phyloP scores from a whole-genome alignment of 1,140 invertebrate genomes.

The Drosophila setifemur region DNA sequence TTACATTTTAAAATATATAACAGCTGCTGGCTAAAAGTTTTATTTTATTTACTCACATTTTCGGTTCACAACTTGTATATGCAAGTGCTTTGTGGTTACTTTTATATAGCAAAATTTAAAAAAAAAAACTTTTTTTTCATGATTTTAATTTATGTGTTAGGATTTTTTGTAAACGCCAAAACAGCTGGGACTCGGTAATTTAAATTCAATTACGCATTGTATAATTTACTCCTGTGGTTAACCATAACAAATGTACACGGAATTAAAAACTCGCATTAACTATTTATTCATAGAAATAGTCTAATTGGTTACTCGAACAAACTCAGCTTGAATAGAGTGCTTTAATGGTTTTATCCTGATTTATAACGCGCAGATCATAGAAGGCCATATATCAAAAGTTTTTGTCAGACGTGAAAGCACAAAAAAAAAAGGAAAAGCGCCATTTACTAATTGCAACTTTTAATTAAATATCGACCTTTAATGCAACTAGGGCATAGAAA shows the following conservation, averaged over 20 bases:
- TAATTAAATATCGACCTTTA: constrained; percentile 70
- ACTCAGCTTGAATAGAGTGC: not conserved
- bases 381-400: constrained; percentile 40
- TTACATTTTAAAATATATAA: too few relatives aligned
- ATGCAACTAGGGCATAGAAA: constrained; percentile 12
- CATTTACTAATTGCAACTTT: constrained; percentile 61
- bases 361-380: constrained; percentile 11
- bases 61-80: too few relatives aligned
- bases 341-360: constrained; percentile 20
- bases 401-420: constrained; percentile 6
- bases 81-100: too few relatives aligned
- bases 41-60: too few relatives aligned
- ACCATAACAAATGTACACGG: not conserved
- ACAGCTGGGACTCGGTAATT: not conserved
- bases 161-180: too few relatives aligned
- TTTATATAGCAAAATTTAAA: too few relatives aligned
- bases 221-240: constrained; percentile 18
- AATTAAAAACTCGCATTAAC: not conserved
- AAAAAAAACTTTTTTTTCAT: too few relatives aligned
- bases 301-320: not conserved
- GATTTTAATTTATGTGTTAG: too few relatives aligned
- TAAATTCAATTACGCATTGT: constrained; percentile 21
- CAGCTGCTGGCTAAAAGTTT: too few relatives aligned
- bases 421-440: constrained; percentile 5
- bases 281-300: constrained; percentile 11